Evolutionary conservation across 2,888 invertebrate genomes (phyloP).

Genomic region (Cistogaster globosa): DNA sequence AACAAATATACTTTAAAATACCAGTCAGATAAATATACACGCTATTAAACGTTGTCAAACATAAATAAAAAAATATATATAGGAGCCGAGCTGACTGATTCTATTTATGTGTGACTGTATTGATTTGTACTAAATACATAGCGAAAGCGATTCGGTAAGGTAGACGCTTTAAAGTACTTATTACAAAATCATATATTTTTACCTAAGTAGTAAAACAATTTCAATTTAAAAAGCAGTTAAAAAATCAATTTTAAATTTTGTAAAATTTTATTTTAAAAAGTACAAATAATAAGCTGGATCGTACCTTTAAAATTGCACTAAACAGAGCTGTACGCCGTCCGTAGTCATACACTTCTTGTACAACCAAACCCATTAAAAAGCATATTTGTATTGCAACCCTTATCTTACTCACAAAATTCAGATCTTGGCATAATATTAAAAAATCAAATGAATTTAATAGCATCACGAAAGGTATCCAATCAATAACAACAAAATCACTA

Average conservation of each 20-base stretch:
- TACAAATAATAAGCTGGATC: no score
- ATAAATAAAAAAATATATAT: no score
- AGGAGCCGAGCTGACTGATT: no score
- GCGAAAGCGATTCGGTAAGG: neutral
- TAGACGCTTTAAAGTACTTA: constrained; percentile 43
- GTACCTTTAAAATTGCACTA: no score
- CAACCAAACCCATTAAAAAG: neutral
- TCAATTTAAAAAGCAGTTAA: no score
- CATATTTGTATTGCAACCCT: neutral
- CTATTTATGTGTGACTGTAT: no score
- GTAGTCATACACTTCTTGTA: neutral
- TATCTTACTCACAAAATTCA: neutral
- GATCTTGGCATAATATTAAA: neutral
- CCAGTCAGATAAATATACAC: no score
- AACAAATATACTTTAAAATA: constrained; percentile 57
- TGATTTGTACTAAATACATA: constrained; percentile 41
- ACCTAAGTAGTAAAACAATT: constrained; percentile 31
- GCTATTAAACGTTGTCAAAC: no score
- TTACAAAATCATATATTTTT: constrained; percentile 54
- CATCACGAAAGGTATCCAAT: neutral
- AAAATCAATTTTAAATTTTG: no score
- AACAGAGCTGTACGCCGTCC: neutral
- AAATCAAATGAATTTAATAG: neutral
- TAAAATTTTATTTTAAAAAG: no score
- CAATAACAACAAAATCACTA: constrained; percentile 16